Evolutionary conservation across 53 echinoderm and acorn worm genomes (phyloP), one percentile per base, ranked within the genome.

Genomic region (Crossaster papposus): DNA sequence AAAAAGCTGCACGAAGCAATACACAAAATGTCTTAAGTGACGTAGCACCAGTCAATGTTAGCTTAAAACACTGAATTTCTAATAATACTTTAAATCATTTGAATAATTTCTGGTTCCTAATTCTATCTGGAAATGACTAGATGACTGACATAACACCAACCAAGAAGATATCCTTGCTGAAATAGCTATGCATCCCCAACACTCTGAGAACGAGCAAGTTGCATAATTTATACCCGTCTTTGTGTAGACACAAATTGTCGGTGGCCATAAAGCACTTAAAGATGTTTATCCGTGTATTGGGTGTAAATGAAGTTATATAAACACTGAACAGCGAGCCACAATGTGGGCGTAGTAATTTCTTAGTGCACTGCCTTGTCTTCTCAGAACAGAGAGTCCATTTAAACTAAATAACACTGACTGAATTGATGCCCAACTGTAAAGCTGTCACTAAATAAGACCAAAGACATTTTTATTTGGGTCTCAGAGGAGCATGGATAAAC

Each of bases 381-480:
- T 6, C 35, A 9, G 26, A 76, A 75, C 32, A 3, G n/a, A n/a
- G 32, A 54, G 30, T 87, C 37, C 52, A 75, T 58, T 87, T 62
- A 55, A 22, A 76, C 87, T 75, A 77, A 77, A 87, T 87, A 87
- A 77, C 77, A 53, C 64, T 74, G 9, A 87, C 35, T 14, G 20
- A 51, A 72, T 72, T 54, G 73, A 53, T 33, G 72, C 33, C n/a
- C 17, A 2, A 33, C 37, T 65, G 38, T 76, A 29, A 87, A 87
- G 30, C 87, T 87, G 77, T 87, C 87, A 86, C 35, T 76, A 87
- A n/a, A 87, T 75, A 36, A 36, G n/a, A 32, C 53, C 54, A 31
- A 29, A 36, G 50, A 53, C 58, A 62, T 77, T 63, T 75, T 76
- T 58, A 82, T 36, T 82, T 36, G 65, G 14, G 38, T 58, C 75